Base-by-base conservation (phyloP, 1,140 invertebrate species). In the Drosophila kanapiae region DNA sequence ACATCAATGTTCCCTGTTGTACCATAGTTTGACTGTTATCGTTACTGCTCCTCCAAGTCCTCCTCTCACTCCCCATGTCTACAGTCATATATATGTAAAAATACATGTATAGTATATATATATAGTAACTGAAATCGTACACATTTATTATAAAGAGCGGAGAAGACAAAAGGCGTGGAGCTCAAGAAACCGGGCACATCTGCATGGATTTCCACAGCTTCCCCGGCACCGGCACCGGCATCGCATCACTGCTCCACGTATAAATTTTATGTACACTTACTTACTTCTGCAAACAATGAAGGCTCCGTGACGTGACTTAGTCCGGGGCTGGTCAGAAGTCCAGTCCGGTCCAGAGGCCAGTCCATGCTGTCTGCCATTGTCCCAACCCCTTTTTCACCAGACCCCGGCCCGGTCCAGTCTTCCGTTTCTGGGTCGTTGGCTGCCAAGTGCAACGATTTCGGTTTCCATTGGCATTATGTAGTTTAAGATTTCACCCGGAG, bases 251-350 rank as follows among this genome's bases (percentile, higher is more conserved):
- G 49, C 56, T 54, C 72, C 80, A 75, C 65, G 82, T 84, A 84
- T 84, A 88, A 84, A 88, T 88, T 88, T 72, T 88, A 90, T 88
- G 84, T 88, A 88, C 84, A 88, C 79, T 88, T 88, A 88, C 84
- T 88, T 88, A 88, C 84, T 82, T 84, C 81, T 78, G 84, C 84
- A 88, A 88, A 88, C 84, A 88, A 90, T 84, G 85, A 88, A 71
- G 56, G 69, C 72, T 71, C 60, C 77, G 64, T 84, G 81, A 88
- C 85, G 80, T 87, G 80, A 87, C 85, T 87, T 84, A 84, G 80
- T 84, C 80, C 62, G 11, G 59, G 31, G 35, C 53, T 67, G 82
- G 82, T 74, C 77, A 57, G 72, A 11, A 61, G 68, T 68, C 75
- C 60, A n/a, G 43, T 35, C 33, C 33, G 9, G 33, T 10, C 33